Percentiles rank a stretch among this genome's conserved stretches.
phyloP scores from a whole-genome alignment of 2,888 invertebrate genomes.

The Latrodectus hesperus region DNA sequence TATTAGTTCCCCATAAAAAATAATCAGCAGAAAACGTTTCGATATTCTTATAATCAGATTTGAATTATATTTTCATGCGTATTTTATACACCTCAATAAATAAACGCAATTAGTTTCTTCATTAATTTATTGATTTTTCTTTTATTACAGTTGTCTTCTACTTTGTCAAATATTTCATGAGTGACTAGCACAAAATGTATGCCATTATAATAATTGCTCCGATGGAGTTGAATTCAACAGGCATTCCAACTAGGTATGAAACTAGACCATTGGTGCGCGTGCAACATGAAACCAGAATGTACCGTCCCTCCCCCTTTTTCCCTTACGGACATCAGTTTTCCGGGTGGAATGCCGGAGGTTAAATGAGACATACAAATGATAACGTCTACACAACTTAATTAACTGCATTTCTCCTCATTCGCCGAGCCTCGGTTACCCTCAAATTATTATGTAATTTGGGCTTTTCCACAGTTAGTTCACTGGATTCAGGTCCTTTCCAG shows the following conservation, averaged over 20 bases:
- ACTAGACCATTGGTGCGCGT: neutral
- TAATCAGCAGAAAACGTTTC: no score
- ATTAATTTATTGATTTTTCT: no score
- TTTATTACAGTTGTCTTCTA: no score
- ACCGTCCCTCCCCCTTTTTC: neutral
- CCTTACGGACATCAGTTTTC: neutral
- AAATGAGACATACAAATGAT: slow-evolving; percentile 33
- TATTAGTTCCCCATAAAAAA: no score
- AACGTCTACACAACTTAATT: slow-evolving; percentile 42
- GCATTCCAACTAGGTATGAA: neutral
- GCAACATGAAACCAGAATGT: neutral
- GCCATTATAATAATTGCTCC: no score
- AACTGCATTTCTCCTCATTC: slow-evolving; percentile 19
- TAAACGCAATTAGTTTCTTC: no score
- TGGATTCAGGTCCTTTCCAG: neutral
- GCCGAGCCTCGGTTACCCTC: neutral
- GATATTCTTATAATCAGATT: no score
- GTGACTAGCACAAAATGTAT: no score
- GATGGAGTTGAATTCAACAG: no score
- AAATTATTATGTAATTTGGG: slow-evolving; percentile 5
- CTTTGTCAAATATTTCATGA: no score
- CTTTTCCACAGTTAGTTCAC: neutral
- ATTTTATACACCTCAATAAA: no score
- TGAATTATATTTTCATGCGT: no score
- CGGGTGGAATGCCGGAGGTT: slow-evolving; percentile 7